Percentiles rank a stretch among this genome's conserved stretches.
phyloP scores from a whole-genome alignment of 1,140 invertebrate species.

The Euschistus heros region DNA sequence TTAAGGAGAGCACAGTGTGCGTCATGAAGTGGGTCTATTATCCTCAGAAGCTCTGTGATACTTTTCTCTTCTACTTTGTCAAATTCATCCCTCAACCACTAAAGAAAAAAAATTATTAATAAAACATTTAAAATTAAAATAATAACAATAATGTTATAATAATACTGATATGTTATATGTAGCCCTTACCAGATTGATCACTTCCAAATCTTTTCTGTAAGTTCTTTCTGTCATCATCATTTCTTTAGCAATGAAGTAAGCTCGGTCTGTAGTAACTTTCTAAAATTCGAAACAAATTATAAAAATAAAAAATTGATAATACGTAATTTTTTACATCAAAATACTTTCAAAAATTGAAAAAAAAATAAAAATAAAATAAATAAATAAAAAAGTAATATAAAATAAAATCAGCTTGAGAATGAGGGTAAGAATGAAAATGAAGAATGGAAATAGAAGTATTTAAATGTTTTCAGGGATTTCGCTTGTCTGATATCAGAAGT shows the following conservation, averaged over 20 bases:
- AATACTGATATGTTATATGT: background rate
- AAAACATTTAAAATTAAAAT: background rate
- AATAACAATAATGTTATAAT: background rate
- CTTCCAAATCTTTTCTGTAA: constrained; percentile 88
- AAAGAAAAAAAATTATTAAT: constrained; percentile 25
- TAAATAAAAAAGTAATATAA: too few relatives aligned
- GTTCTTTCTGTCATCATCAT: constrained; percentile 90
- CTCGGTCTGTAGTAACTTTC: constrained; percentile 63
- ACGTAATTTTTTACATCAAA: too few relatives aligned
- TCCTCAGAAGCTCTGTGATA: constrained; percentile 44
- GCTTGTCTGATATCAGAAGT: too few relatives aligned
- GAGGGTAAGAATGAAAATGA: too few relatives aligned
- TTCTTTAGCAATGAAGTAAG: constrained; percentile 89
- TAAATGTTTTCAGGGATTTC: too few relatives aligned
- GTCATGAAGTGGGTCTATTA: constrained; percentile 54
- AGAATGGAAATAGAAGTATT: too few relatives aligned
- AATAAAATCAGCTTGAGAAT: too few relatives aligned
- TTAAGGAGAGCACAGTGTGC: constrained; percentile 52
- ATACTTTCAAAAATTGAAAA: too few relatives aligned
- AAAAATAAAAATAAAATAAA: background rate
- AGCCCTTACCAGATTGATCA: constrained; percentile 66
- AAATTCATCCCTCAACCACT: constrained; percentile 62
- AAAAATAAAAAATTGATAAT: constrained; percentile 13
- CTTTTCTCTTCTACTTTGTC: constrained; percentile 47
- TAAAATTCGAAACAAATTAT: constrained; percentile 33